A percentile compares a stretch with the other conserved stretches of the same genome.
Evolutionary conservation across 2,113 vertebrate species (phyloP).

Genomic region (Antechinus stuartii): DNA sequence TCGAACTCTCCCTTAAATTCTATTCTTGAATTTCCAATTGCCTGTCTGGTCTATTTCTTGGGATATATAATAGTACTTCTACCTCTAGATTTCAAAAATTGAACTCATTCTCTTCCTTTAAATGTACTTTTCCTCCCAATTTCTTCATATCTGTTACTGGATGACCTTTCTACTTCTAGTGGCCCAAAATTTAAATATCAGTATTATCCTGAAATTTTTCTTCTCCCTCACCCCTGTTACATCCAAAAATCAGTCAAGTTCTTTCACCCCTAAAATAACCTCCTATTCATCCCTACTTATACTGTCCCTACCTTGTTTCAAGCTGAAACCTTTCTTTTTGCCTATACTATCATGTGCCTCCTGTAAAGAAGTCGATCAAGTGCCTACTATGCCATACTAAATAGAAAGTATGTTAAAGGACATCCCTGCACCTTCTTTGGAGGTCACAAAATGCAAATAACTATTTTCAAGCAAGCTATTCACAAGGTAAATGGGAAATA

Average conservation of each 20-base stretch:
- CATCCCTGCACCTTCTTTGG: not conserved
- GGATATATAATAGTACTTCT: not conserved
- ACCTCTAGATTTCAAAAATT: not conserved
- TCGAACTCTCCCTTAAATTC: not conserved
- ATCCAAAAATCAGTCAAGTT: not conserved
- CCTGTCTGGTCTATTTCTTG: not conserved
- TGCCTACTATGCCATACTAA: not conserved
- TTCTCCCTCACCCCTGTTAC: not conserved
- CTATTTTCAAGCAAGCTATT: not conserved
- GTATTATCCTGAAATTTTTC: not conserved
- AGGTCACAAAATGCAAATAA: not conserved
- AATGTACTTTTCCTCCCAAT: not conserved
- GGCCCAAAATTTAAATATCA: not conserved
- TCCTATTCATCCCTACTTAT: not conserved
- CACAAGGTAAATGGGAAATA: not conserved
- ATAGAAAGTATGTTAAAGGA: not conserved
- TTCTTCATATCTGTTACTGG: not conserved
- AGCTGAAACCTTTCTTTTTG: not conserved
- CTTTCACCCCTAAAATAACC: not conserved
- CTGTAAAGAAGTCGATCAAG: not conserved
- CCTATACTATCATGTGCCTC: not conserved
- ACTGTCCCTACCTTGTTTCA: not conserved
- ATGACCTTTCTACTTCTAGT: not conserved
- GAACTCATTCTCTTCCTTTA: not conserved
- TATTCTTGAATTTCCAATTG: not conserved